phyloP scores from a whole-genome alignment of 35 echinoderm and acorn worm genomes.

The Apostichopus californicus region DNA sequence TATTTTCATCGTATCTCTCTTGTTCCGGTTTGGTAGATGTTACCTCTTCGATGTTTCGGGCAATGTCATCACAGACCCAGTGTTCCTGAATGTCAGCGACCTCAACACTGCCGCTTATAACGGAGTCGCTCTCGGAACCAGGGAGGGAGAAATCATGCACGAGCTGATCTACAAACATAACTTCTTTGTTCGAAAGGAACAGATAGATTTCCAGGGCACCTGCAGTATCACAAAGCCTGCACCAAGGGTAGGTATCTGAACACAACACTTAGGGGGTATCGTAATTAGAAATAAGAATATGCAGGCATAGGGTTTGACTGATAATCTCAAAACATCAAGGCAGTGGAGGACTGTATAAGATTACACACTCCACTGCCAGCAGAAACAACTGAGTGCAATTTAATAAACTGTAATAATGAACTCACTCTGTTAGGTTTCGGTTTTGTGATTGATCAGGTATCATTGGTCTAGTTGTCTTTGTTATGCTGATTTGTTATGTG shows the following conservation, averaged over 20 bases:
- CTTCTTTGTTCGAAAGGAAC: slow-evolving; percentile 83
- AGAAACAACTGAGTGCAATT: too few relatives aligned
- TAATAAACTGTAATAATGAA: too few relatives aligned
- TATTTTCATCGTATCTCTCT: neutral
- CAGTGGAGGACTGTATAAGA: too few relatives aligned
- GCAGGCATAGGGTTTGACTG: too few relatives aligned
- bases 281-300: too few relatives aligned
- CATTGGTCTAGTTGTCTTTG: too few relatives aligned
- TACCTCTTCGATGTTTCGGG: slow-evolving; percentile 97
- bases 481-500: too few relatives aligned
- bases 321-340: too few relatives aligned
- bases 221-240: slow-evolving; percentile 79
- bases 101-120: slow-evolving; percentile 79
- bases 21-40: slow-evolving; percentile 56
- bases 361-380: too few relatives aligned
- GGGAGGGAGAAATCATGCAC: slow-evolving; percentile 96
- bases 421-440: too few relatives aligned
- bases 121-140: slow-evolving; percentile 83
- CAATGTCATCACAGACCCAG: slow-evolving; percentile 81
- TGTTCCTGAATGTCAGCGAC: slow-evolving; percentile 82
- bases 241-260: slow-evolving; percentile 68
- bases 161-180: slow-evolving; percentile 95
- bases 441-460: too few relatives aligned
- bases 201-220: slow-evolving; percentile 92
- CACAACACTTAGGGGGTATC: too few relatives aligned